phyloP scores from a whole-genome alignment of 1,140 invertebrate species.

The Popillia japonica region DNA sequence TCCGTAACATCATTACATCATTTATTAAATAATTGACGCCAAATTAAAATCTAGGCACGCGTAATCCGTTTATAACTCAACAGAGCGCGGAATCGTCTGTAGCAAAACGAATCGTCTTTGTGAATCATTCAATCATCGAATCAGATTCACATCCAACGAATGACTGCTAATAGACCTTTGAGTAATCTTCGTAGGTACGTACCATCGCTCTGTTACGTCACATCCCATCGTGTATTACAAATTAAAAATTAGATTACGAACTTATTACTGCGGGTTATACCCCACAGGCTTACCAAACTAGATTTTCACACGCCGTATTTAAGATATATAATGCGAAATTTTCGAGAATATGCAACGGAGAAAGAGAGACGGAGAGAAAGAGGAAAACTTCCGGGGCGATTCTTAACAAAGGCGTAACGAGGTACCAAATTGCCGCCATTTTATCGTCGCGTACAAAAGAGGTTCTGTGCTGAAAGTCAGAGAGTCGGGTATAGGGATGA shows the following conservation, averaged over 20 bases:
- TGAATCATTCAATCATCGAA: slow-evolving; percentile 26
- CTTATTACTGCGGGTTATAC: not conserved
- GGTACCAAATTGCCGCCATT: slow-evolving; percentile 32
- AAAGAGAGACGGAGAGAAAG: not conserved
- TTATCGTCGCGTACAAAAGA: not conserved
- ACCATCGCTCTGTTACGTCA: not conserved
- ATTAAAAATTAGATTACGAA: slow-evolving; percentile 34
- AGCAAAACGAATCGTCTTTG: slow-evolving; percentile 9
- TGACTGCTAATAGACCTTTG: not conserved
- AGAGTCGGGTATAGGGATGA: not conserved
- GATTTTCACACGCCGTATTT: not conserved
- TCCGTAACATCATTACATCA: not conserved
- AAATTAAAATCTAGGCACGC: slow-evolving; percentile 17
- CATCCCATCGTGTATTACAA: not conserved
- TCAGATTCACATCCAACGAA: not conserved
- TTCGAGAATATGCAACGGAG: not conserved
- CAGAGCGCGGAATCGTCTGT: not conserved
- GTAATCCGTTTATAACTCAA: slow-evolving; percentile 14
- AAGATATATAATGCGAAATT: slow-evolving; percentile 14
- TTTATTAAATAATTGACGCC: slow-evolving; percentile 19
- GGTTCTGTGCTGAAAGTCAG: not conserved
- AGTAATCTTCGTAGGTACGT: not conserved
- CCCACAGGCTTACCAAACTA: not conserved
- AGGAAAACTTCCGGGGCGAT: not conserved
- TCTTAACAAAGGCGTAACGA: slow-evolving; percentile 19